Percentiles rank a stretch among this genome's conserved stretches.
phyloP scores from a whole-genome alignment of 2,113 vertebrate species.

The Tachuris rubrigastra region DNA sequence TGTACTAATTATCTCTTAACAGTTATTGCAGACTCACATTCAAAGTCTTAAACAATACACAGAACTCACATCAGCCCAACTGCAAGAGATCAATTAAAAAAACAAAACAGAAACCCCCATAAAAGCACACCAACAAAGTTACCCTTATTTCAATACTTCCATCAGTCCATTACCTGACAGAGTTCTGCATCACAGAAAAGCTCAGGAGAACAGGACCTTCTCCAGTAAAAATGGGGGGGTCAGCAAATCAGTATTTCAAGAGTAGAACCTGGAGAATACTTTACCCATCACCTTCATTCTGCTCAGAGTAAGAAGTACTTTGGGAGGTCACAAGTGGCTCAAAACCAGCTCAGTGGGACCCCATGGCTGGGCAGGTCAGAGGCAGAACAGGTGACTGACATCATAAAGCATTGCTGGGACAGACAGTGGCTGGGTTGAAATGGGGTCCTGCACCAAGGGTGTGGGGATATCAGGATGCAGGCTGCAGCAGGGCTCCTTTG shows the following conservation, averaged over 20 bases:
- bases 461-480: neutral
- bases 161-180: neutral
- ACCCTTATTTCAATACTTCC: neutral
- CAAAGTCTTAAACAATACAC: neutral
- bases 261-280: neutral
- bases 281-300: neutral
- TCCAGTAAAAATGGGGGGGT: neutral
- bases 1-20: neutral
- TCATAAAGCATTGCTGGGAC: too few relatives aligned
- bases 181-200: neutral
- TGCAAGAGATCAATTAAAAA: neutral
- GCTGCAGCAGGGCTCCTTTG: too few relatives aligned
- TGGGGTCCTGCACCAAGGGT: too few relatives aligned
- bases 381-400: neutral
- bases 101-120: rapidly evolving
- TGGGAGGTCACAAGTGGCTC: rapidly evolving
- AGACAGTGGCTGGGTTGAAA: neutral
- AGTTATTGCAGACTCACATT: neutral
- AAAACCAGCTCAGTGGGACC: neutral
- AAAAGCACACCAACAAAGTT: neutral
- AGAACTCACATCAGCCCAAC: neutral
- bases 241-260: neutral
- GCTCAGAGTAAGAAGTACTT: neutral
- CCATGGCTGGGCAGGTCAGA: rapidly evolving
- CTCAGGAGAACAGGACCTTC: neutral